These are phyloP conservation scores for Sebastes baramenuke DNA, from an alignment of 2,797 vertebrate species.

Conservation along the genomic window DNA sequence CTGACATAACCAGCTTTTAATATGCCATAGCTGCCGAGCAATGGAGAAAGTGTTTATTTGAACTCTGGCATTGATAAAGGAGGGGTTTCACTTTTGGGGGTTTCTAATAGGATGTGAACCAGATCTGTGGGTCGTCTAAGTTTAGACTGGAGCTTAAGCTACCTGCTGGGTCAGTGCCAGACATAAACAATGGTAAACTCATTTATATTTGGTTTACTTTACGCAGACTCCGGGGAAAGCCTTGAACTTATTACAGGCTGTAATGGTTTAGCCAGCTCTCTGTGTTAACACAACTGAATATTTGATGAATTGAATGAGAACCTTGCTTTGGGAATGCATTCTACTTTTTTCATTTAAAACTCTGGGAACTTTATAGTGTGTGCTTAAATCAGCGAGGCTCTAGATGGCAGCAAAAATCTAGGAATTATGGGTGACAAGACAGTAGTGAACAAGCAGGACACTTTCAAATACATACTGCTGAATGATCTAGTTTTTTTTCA, in stretches of 20 bases:
- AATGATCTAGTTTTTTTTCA: background rate
- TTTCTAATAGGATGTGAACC: slow-evolving; percentile 60
- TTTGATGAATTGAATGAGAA: slow-evolving; percentile 17
- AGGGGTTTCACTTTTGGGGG: slow-evolving; percentile 38
- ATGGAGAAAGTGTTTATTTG: slow-evolving; percentile 74
- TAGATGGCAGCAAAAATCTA: slow-evolving; percentile 70
- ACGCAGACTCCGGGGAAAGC: slow-evolving; percentile 29
- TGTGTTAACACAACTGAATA: slow-evolving; percentile 22
- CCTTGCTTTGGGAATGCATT: slow-evolving; percentile 3
- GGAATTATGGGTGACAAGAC: background rate
- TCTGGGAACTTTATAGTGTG: background rate
- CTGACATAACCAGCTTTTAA: slow-evolving; percentile 50
- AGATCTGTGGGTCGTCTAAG: slow-evolving; percentile 51
- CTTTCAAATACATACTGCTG: background rate
- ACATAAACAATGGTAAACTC: slow-evolving; percentile 72
- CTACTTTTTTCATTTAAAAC: background rate
- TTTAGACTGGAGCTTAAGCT: slow-evolving; percentile 74
- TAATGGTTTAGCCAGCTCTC: slow-evolving; percentile 50
- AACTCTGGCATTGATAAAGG: slow-evolving; percentile 57
- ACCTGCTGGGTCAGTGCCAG: slow-evolving; percentile 62
- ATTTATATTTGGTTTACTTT: slow-evolving; percentile 59
- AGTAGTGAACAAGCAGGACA: background rate
- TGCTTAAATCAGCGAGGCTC: slow-evolving; percentile 2
- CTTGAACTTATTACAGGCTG: slow-evolving; percentile 12
- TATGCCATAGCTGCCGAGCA: slow-evolving; percentile 29